Base-by-base conservation (phyloP, 2,888 invertebrate species). In the Drosophila tripunctata region DNA sequence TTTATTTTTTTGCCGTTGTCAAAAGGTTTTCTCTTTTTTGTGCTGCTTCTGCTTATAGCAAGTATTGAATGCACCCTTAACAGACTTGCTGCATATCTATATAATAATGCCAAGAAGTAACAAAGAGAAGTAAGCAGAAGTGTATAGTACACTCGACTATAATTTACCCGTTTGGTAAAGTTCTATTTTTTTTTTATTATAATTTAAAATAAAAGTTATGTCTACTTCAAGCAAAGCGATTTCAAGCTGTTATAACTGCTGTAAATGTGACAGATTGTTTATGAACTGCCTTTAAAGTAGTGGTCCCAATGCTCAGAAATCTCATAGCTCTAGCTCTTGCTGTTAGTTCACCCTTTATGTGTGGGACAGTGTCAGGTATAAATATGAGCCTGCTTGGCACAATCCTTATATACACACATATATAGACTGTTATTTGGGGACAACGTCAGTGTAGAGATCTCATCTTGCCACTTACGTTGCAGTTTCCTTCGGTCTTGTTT, bases 91-190 rank as follows among this genome's bases (percentile, higher is more conserved):
- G n/a, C 35, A 47, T 43, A 48, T 43, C 21, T 15, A 48, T 36
- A 35, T 51, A 65, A 66, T 69, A 36, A 48, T 48, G 57, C 38
- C 24, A 30, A 45, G 40, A 17, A 50, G 66, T 47, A 58, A 72
- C 66, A 52, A 58, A 51, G n/a, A 27, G 27, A 27, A 3, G 3
- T 3, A 5, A 24, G 2, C 3, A 27, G 10, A 2, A 0, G 3
- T 10, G 0, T 1, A 1, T 8, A 2, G 7, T 7, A 3, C 10
- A 8, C 8, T 10, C 6, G 10, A 27, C 24, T 27, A 7, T 1
- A 3, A 27, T 7, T 8, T 27, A 27, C 27, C 27, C 27, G 10
- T 0, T 27, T 10, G 27, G n/a, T n/a, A n/a, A n/a, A n/a, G n/a
- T n/a, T n/a, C n/a, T n/a, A n/a, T n/a, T n/a, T n/a, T n/a, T n/a